These are phyloP conservation scores for Phodopus roborovskii DNA, from an alignment of 2,113 vertebrate genomes.

Conservation along the genomic window DNA sequence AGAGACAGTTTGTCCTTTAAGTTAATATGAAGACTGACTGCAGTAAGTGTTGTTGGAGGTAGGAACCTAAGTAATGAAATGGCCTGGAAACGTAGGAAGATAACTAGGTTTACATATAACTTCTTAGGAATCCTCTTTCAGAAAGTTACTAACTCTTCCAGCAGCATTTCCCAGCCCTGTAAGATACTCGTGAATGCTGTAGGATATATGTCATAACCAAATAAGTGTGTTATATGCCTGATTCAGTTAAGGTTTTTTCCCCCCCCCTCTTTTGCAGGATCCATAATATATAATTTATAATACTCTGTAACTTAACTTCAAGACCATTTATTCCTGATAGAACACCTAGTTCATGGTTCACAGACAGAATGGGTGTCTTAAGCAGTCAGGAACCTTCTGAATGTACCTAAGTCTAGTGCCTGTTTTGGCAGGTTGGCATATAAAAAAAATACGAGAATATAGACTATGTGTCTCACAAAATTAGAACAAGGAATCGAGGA, in stretches of 20 bases:
- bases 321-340: not conserved
- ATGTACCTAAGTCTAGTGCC: not conserved
- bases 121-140: not conserved
- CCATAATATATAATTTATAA: not conserved
- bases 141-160: not conserved
- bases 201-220: not conserved
- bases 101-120: not conserved
- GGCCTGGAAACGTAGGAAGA: not conserved
- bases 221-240: not conserved
- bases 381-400: not conserved
- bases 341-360: not conserved
- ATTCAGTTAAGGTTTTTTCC: not conserved
- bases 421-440: not conserved
- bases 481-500: not conserved
- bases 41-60: not conserved
- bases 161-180: slow-evolving; percentile 10
- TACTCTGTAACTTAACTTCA: slow-evolving; percentile 1
- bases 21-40: not conserved
- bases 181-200: not conserved
- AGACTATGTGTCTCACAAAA: not conserved
- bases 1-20: not conserved
- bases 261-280: not conserved
- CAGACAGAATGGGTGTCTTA: not conserved
- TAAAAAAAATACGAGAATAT: not conserved
- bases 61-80: slow-evolving; percentile 17